phyloP scores from a whole-genome alignment of 2,113 vertebrate species.

The Hylia prasina region DNA sequence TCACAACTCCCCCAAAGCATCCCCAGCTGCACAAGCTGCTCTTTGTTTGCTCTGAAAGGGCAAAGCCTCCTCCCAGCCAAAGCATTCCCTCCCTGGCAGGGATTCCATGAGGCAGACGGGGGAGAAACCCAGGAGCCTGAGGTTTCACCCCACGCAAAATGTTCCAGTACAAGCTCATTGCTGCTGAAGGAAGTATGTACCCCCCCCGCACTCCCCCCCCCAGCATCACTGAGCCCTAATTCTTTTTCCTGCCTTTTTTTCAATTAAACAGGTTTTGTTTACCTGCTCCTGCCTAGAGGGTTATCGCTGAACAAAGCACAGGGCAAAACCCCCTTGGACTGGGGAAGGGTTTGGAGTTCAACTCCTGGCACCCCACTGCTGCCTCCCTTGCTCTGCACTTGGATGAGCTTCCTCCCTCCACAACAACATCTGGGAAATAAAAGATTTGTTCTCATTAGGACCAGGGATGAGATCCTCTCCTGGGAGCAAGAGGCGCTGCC shows the following conservation, averaged over 20 bases:
- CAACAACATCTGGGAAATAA: neutral
- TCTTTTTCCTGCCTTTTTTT: neutral
- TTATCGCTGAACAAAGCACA: rapidly evolving
- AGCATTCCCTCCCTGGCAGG: neutral
- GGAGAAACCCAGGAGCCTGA: neutral
- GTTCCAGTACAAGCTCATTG: neutral
- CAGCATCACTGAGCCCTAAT: neutral
- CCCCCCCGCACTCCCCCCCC: neutral
- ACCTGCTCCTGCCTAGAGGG: neutral
- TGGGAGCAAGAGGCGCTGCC: neutral
- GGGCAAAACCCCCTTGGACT: neutral
- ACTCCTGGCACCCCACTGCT: neutral
- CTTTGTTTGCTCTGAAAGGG: constrained; percentile 28
- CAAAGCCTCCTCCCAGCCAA: neutral
- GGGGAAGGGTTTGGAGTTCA: neutral
- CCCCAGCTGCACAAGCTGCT: neutral
- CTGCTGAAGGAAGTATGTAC: neutral
- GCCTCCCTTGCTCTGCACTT: neutral
- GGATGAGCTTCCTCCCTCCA: neutral
- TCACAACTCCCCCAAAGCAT: neutral
- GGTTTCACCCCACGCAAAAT: constrained; percentile 13
- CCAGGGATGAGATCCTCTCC: neutral
- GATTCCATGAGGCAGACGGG: neutral
- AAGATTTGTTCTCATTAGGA: neutral
- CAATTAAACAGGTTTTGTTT: rapidly evolving